phyloP scores from a whole-genome alignment of 2,113 vertebrate genomes.

The Sorex araneus region DNA sequence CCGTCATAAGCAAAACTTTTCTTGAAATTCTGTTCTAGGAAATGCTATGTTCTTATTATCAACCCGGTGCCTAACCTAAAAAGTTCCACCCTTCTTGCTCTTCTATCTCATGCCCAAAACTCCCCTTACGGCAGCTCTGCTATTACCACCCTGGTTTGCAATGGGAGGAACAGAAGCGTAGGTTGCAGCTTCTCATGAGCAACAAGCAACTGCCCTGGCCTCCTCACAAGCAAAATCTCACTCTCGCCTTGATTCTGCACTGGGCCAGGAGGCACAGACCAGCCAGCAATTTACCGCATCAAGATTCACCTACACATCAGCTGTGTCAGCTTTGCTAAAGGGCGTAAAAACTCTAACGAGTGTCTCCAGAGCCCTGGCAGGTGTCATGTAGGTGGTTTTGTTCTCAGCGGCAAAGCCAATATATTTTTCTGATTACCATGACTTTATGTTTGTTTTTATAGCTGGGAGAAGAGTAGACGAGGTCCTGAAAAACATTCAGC shows the following conservation, averaged over 20 bases:
- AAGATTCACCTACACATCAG: conserved; percentile 22
- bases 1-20: too few relatives aligned
- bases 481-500: not conserved
- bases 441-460: conserved; percentile 34
- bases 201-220: not conserved
- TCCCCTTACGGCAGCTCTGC: not conserved
- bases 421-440: conserved; percentile 27
- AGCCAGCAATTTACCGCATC: not conserved
- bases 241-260: not conserved
- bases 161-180: not conserved
- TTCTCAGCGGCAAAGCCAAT: conserved; percentile 63
- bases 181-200: not conserved
- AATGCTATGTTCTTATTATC: conserved; percentile 6
- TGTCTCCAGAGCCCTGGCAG: conserved; percentile 30
- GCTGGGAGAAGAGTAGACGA: not conserved
- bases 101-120: not conserved
- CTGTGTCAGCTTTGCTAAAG: conserved; percentile 20
- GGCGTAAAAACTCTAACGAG: not conserved
- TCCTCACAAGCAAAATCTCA: not conserved
- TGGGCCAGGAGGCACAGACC: not conserved
- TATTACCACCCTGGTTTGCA: not conserved
- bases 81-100: not conserved
- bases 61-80: not conserved
- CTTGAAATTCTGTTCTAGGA: not conserved
- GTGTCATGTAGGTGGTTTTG: conserved; percentile 62